A percentile compares a stretch with the other conserved stretches of the same genome.
phyloP scores from a whole-genome alignment of 1,140 invertebrate genomes.

The Eriocheir sinensis region DNA sequence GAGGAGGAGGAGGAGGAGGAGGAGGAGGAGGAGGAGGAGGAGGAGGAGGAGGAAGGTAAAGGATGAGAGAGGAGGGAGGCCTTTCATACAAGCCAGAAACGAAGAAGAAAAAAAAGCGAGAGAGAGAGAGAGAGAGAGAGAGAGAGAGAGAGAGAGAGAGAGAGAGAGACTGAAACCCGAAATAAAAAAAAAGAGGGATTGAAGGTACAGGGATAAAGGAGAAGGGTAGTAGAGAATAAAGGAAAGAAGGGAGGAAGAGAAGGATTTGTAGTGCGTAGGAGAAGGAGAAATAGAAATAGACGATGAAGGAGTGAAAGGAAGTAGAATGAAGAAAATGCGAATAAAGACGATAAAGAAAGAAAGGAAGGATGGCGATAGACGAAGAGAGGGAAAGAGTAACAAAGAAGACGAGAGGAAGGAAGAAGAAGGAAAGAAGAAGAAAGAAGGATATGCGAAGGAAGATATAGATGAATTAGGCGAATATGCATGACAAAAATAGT shows the following conservation, averaged over 20 bases:
- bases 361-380: too few species aligned
- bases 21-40: too few species aligned
- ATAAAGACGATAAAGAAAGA: too few species aligned
- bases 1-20: neutral
- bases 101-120: too few species aligned
- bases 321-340: neutral
- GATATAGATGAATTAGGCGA: too few species aligned
- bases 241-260: neutral
- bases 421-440: neutral
- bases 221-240: neutral
- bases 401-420: neutral
- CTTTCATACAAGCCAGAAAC: neutral
- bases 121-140: too few species aligned
- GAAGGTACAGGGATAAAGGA: neutral
- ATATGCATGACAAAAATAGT: too few species aligned
- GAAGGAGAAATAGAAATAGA: slow-evolving; percentile 25
- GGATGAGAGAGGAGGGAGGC: neutral
- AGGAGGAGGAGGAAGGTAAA: too few species aligned
- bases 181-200: neutral
- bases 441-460: neutral
- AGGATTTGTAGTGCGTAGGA: neutral
- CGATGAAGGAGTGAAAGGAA: slow-evolving; percentile 1
- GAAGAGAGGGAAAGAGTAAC: neutral
- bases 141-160: neutral
- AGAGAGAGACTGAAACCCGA: neutral